Percentiles rank a stretch among this genome's conserved stretches.
phyloP scores from a whole-genome alignment of 2,113 vertebrate species.

The Pseudorasbora parva region DNA sequence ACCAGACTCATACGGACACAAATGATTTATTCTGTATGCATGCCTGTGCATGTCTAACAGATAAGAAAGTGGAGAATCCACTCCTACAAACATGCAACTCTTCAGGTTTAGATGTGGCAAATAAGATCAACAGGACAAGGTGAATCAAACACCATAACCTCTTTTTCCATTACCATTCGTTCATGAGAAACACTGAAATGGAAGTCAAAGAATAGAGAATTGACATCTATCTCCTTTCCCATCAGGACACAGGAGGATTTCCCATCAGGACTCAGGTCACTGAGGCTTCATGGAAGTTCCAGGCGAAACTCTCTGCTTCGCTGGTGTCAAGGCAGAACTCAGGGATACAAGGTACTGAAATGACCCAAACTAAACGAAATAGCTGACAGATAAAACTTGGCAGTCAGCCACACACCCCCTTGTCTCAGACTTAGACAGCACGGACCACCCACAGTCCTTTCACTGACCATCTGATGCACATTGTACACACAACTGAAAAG shows the following conservation, averaged over 20 bases:
- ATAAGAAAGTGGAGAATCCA: slow-evolving; percentile 69
- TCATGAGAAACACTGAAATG: not conserved
- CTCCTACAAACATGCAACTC: slow-evolving; percentile 68
- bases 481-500: slow-evolving; percentile 6
- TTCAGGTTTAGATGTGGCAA: slow-evolving; percentile 68
- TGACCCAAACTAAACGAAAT: not conserved
- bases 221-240: slow-evolving; percentile 12
- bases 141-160: slow-evolving; percentile 19
- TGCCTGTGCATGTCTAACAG: slow-evolving; percentile 61
- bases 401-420: not conserved
- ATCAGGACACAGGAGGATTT: slow-evolving; percentile 77
- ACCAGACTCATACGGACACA: not conserved
- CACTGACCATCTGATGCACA: slow-evolving; percentile 1
- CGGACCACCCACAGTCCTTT: slow-evolving; percentile 8
- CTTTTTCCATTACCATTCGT: not conserved
- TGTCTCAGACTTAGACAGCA: slow-evolving; percentile 7
- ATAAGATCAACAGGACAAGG: slow-evolving; percentile 63
- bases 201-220: not conserved
- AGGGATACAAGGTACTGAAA: slow-evolving; percentile 77
- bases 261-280: slow-evolving; percentile 62
- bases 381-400: slow-evolving; percentile 6
- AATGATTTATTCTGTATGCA: slow-evolving; percentile 29
- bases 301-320: slow-evolving; percentile 81
- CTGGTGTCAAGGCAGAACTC: slow-evolving; percentile 81
- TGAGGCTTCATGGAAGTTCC: slow-evolving; percentile 80